Evolutionary conservation across 2,888 invertebrate genomes (phyloP).

Genomic region (Callosobruchus maculatus): DNA sequence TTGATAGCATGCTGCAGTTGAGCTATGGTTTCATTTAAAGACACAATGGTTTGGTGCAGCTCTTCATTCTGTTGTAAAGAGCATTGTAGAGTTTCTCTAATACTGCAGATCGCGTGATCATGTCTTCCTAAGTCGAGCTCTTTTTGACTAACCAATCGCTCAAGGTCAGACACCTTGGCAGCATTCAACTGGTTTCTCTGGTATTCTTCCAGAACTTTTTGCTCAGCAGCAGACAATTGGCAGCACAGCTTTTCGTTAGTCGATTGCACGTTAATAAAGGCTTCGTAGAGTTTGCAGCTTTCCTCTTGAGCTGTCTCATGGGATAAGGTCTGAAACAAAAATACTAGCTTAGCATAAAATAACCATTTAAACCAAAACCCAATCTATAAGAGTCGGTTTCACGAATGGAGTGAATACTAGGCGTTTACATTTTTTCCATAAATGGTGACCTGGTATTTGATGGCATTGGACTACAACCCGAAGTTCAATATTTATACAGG

Average conservation of each 20-base stretch:
- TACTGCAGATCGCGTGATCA: constrained; percentile 37
- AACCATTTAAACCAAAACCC: background rate
- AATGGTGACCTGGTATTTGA: too few relatives aligned
- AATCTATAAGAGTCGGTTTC: too few relatives aligned
- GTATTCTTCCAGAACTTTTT: constrained; percentile 30
- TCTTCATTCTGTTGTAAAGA: constrained; percentile 40
- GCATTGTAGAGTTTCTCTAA: constrained; percentile 42
- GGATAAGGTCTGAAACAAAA: constrained; percentile 34
- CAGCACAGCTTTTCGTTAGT: constrained; percentile 30
- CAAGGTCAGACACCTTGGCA: constrained; percentile 37
- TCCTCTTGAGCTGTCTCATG: constrained; percentile 34
- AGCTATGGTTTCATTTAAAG: constrained; percentile 28
- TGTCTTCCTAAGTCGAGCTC: constrained; percentile 32
- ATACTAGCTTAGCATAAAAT: background rate
- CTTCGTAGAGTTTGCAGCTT: constrained; percentile 26
- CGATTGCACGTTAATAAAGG: constrained; percentile 30
- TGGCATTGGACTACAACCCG: too few relatives aligned
- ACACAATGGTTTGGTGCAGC: constrained; percentile 28
- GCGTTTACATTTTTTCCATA: too few relatives aligned
- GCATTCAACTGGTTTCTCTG: constrained; percentile 34
- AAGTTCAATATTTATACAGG: too few relatives aligned
- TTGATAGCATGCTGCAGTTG: constrained; percentile 26
- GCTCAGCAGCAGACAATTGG: constrained; percentile 31
- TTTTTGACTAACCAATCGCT: constrained; percentile 33
- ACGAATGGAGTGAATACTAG: too few relatives aligned